Evolutionary conservation across 2,888 invertebrate genomes (phyloP), one percentile per base, ranked within the genome.

Genomic region (Mythimna loreyi): DNA sequence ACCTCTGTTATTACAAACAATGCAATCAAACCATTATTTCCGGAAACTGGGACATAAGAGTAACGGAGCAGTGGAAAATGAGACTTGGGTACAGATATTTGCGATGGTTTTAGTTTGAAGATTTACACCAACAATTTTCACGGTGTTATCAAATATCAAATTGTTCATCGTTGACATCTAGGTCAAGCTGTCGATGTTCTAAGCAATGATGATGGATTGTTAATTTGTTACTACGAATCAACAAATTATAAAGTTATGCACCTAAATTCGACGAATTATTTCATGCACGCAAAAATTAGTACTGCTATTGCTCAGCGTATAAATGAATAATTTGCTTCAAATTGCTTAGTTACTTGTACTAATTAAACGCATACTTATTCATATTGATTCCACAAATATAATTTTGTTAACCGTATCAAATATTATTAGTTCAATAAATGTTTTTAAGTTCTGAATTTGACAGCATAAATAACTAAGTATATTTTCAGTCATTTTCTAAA

Each of bases 11-110:
- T 84, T 85, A 85, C 77, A 83, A 72, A 78, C 82, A 84, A 84
- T 81, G 85, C 85, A 88, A 86, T 86, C 74, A 69, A 76, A 81
- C 78, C 75, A 86, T 89, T 87, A 82, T 86, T 86, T 84, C 78
- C 80, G 77, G 74, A 76, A 85, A 85, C 86, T 89, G 83, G 81
- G 82, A 82, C 85, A 85, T 73, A 73, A 50, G 47, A 72, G 66
- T 25, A 33, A 43, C 36, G 63, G 30, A 56, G 53, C 53, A 64
- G 63, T 56, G 74, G 43, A 75, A 84, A 82, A 53, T 73, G 59
- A 69, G 25, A 68, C 72, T 76, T 74, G 30, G 5, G 73, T 47
- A 72, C 13, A 61, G 45, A 61, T 30, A 36, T 33, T 68, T 80
- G n/a, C 21, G 61, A 52, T 80, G 50, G 40, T 80, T 81, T 80